phyloP scores from a whole-genome alignment of 2,113 vertebrate genomes.

The Grus americana region DNA sequence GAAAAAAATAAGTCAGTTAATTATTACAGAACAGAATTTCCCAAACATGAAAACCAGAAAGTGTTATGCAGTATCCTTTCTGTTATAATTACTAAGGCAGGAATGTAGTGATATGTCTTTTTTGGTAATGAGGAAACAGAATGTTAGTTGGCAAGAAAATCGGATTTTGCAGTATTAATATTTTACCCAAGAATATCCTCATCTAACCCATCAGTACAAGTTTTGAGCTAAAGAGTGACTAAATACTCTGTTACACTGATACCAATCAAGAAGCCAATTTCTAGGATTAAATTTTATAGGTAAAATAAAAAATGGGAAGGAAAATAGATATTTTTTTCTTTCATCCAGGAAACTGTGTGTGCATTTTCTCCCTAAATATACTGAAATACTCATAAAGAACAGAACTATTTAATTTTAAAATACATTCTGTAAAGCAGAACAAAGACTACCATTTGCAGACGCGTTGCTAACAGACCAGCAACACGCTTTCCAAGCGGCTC shows the following conservation, averaged over 20 bases:
- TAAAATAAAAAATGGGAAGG: neutral
- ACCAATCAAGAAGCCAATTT: neutral
- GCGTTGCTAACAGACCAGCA: neutral
- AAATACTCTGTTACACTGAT: neutral
- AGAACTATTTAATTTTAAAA: neutral
- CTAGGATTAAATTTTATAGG: neutral
- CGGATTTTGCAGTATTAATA: neutral
- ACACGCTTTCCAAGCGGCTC: neutral
- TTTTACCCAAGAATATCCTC: neutral
- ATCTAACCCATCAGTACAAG: neutral
- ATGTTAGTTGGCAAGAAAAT: neutral
- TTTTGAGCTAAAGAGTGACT: neutral
- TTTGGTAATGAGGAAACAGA: neutral
- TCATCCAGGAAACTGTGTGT: neutral
- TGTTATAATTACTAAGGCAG: neutral
- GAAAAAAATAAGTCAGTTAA: neutral
- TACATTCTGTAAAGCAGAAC: neutral
- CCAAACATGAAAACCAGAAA: neutral
- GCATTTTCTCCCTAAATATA: neutral
- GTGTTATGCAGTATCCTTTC: neutral
- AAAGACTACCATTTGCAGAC: neutral
- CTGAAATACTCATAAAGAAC: neutral
- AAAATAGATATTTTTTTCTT: neutral
- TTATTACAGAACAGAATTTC: neutral
- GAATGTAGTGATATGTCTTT: neutral